Evolutionary conservation across 1,140 invertebrate species (phyloP).

Genomic region (Drosophila neocordata): DNA sequence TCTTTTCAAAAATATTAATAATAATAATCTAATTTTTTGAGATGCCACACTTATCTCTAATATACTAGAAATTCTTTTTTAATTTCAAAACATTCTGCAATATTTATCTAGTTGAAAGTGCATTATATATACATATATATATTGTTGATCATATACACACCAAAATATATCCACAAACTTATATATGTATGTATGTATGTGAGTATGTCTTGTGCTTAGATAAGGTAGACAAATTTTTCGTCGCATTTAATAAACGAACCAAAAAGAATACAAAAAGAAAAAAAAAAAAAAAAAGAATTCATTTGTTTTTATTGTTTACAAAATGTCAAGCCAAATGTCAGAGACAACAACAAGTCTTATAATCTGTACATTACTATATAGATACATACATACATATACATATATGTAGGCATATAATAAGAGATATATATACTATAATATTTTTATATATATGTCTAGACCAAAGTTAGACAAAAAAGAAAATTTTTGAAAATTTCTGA

Average conservation of each 20-base stretch:
- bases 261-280: too few relatives aligned
- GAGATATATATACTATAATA: slow-evolving; percentile 14
- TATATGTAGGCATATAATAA: slow-evolving; percentile 28
- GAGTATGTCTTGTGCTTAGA: slow-evolving; percentile 54
- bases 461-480: slow-evolving; percentile 6
- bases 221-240: slow-evolving; percentile 54
- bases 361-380: slow-evolving; percentile 42
- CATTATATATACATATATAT: background rate
- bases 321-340: slow-evolving; percentile 61
- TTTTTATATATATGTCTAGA: slow-evolving; percentile 16
- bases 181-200: slow-evolving; percentile 14
- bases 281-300: background rate
- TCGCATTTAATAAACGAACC: slow-evolving; percentile 62
- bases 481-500: background rate
- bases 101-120: background rate
- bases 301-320: slow-evolving; percentile 55
- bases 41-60: too few relatives aligned
- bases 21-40: too few relatives aligned
- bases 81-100: background rate
- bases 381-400: slow-evolving; percentile 24
- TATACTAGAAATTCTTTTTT: too few relatives aligned
- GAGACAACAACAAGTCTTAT: slow-evolving; percentile 8
- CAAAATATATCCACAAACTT: slow-evolving; percentile 42
- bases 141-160: background rate
- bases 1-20: too few relatives aligned